Base-by-base conservation (phyloP, 2,113 vertebrate species). In the Hucho hucho region DNA sequence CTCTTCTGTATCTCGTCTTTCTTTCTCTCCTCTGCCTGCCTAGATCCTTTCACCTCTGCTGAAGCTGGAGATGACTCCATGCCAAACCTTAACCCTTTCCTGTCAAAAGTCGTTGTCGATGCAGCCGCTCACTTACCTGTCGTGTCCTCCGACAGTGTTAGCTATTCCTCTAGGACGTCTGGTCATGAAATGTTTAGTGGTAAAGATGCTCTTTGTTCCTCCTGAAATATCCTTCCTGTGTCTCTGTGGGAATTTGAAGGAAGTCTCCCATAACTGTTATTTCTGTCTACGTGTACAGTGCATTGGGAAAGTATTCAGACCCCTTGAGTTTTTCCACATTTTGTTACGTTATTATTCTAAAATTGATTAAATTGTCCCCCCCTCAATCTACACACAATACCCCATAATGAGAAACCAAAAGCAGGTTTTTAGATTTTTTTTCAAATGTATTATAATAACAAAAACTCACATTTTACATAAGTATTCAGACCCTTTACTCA, bases 171-270 rank as follows among this genome's bases (percentile, higher is more conserved):
- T 97, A 98, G 95, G 96, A 98, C 96, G 92, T 95, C 96, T 92
- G 96, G 93, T 94, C 97, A 97, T 97, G 97, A 99, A 95, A 96
- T 98, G 93, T 99, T 99, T 95, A 93, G 96, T 96, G 97, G 97
- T 98, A 98, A 97, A 91, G 91, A 94, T 91, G 80, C 79, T 92
- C 95, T 95, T 93, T 92, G 88, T 85, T 88, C 80, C 72, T 90
- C 75, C 74, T 87, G 75, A 75, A 72, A 74, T 73, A 79, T 86
- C 79, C 73, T 69, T 65, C n/a, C n/a, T 22, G 59, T 32, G 29
- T 32, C 80, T 86, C 69, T 84, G 76, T 86, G 64, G 16, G 26
- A 72, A 29, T 56, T 71, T 2, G 56, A 4, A 64, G 26, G 22
- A 22, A 81, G 75, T 82, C 72, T 20, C 74, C 56, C 20, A 63